A percentile compares a stretch with the other conserved stretches of the same genome.
Evolutionary conservation across 1,140 invertebrate genomes (phyloP).

Genomic region (Drosophila ohnishii): DNA sequence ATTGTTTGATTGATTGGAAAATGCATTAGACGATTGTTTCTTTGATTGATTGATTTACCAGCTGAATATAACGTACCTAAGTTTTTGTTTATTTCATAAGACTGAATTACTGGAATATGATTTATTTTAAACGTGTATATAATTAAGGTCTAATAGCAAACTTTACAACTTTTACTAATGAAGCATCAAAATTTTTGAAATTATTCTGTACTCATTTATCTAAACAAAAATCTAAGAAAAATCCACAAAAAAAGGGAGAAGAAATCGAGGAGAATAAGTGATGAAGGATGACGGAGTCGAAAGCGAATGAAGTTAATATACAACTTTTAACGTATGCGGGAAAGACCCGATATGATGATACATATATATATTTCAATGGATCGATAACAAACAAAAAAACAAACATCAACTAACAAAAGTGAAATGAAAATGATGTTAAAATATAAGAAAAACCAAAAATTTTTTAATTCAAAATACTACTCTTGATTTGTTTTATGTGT

Average conservation of each 20-base stretch:
- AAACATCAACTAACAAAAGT: conserved; percentile 54
- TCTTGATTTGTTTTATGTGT: conserved; percentile 81
- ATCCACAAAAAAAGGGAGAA: conserved; percentile 11
- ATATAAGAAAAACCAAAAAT: conserved; percentile 69
- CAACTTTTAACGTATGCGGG: conserved; percentile 65
- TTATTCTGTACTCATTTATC: conserved; percentile 74
- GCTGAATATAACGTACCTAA: conserved; percentile 74
- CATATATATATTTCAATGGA: conserved; percentile 80
- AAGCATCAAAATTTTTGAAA: conserved; percentile 76
- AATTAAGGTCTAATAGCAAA: conserved; percentile 59
- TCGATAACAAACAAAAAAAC: conserved; percentile 57
- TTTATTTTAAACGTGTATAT: conserved; percentile 63
- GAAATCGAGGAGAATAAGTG: conserved; percentile 17
- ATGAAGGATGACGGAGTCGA: conserved; percentile 15
- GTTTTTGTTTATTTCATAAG: conserved; percentile 82
- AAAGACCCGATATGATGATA: conserved; percentile 39
- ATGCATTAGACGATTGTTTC: conserved; percentile 36
- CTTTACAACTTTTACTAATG: conserved; percentile 78
- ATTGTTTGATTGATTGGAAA: conserved; percentile 41
- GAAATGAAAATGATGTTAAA: conserved; percentile 68
- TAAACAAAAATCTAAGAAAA: conserved; percentile 40
- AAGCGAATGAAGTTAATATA: conserved; percentile 44
- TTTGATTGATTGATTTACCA: conserved; percentile 52
- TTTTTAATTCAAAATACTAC: conserved; percentile 80
- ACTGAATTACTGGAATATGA: conserved; percentile 81